Evolutionary conservation across 1,140 invertebrate genomes (phyloP), one percentile per base, ranked within the genome.

Genomic region (Drosophila varians): DNA sequence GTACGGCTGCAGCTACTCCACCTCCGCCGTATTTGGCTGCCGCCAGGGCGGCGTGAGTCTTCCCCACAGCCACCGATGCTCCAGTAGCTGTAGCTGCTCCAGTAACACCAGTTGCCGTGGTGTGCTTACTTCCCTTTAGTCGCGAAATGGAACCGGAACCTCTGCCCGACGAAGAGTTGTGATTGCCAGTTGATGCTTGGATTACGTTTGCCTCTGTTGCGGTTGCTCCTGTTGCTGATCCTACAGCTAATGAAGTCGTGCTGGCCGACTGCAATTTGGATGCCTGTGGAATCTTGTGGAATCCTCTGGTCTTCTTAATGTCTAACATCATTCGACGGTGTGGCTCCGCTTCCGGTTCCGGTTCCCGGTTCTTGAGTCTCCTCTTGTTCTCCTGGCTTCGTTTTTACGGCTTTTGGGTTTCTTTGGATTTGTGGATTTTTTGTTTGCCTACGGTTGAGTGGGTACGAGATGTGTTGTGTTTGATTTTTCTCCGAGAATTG

Each of bases 251-350:
- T 68, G 26, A 9, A 9, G 40, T 19, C n/a, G 61, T 6, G 16
- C 9, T 38, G 23, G 73, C 11, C 14, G 62, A 52, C 61, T 82
- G 82, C 56, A 64, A 57, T 77, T 88, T 87, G 21, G 74, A 71
- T 55, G 70, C 53, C 26, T 64, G 60, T 77, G 82, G 83, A 77
- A 82, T 77, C 70, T 87, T 87, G 45, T 87, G 82, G 70, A 82
- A 87, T 73, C 82, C 82, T 82, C 74, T 87, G 51, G 36, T 75
- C 49, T 87, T 87, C 83, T 88, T 87, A 74, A 88, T 68, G 64
- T 87, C 82, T 88, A 87, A 88, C 82, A 87, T 87, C 57, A 88
- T 87, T 87, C 70, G 74, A 88, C 74, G 66, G 46, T 74, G 70
- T 78, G 56, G 58, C 45, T 16, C 36, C 1, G 36, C 36, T 42